Percentiles rank a stretch among this genome's conserved stretches.
Conservation (phyloP, 2,888 invertebrate species). For the Criorhina ranunculi region DNA sequence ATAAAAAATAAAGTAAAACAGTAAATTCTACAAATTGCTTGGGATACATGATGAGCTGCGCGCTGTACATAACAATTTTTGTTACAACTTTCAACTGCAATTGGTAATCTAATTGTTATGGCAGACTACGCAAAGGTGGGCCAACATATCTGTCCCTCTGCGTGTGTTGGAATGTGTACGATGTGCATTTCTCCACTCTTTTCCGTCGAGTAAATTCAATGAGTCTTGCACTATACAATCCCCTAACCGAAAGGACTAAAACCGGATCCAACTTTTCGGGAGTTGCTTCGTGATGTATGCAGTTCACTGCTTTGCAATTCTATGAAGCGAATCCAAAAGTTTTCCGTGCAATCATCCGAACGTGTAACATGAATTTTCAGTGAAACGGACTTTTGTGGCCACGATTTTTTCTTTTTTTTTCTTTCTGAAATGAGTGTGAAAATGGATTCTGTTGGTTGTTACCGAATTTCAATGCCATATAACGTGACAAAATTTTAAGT, state of each 20-base stretch:
- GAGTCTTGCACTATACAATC: slow-evolving; percentile 9
- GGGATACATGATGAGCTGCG: slow-evolving; percentile 54
- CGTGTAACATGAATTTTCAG: slow-evolving; percentile 64
- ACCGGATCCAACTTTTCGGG: slow-evolving; percentile 52
- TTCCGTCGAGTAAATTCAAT: slow-evolving; percentile 30
- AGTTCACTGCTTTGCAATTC: slow-evolving; percentile 74
- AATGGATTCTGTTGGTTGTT: slow-evolving; percentile 44
- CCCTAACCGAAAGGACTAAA: slow-evolving; percentile 21
- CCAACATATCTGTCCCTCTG: slow-evolving; percentile 4
- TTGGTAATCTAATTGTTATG: slow-evolving; percentile 71
- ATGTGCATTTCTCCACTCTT: background rate
- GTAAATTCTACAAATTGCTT: slow-evolving; percentile 30
- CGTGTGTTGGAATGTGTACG: background rate
- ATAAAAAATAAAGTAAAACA: background rate
- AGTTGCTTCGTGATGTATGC: slow-evolving; percentile 69
- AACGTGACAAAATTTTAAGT: background rate
- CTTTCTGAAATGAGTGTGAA: slow-evolving; percentile 18
- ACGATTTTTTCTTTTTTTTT: background rate
- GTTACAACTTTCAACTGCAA: slow-evolving; percentile 59
- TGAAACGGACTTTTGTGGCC: background rate
- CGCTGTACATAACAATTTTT: slow-evolving; percentile 54
- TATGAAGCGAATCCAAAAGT: slow-evolving; percentile 73
- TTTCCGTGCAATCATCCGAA: slow-evolving; percentile 70
- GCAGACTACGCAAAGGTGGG: slow-evolving; percentile 52
- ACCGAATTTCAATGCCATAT: slow-evolving; percentile 47